Evolutionary conservation across 2,113 vertebrate genomes (phyloP), one percentile per base, ranked within the genome.

Genomic region (Laterallus jamaicensis): DNA sequence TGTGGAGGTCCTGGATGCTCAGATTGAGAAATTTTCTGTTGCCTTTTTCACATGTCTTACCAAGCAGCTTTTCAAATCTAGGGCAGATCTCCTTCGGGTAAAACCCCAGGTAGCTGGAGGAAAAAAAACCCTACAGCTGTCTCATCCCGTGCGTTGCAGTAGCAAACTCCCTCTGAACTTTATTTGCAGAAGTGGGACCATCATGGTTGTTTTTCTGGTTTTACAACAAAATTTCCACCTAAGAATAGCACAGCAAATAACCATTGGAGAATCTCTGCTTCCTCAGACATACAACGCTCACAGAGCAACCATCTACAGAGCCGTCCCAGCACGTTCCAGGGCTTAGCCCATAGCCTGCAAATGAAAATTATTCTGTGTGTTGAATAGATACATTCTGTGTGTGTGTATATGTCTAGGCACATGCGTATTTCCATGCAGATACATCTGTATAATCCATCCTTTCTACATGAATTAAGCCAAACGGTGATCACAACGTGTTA

Each of bases 401-500:
- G 10, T 24, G 26, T 29, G 12, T 17, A 54, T 52, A 21, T 49
- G 50, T 44, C 21, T 16, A 73, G 67, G 79, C 70, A 79, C 82
- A 52, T 18, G 47, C 1, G 3, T 17, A 56, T 66, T 91, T 95
- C 89, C 81, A 64, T 14, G 15, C 77, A n/a, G 35, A 28, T 76
- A 79, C 58, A 75, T 56, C 81, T 66, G 66, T 76, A 85, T 76
- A 92, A 89, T 82, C 88, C 47, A 70, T 47, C 40, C 86, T 92
- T 96, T 92, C 85, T 42, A 63, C 29, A 29, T 19, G 40, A 92
- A 95, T 93, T 89, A 92, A 94, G 55, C 82, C 94, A 93, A 94
- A 94, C 10, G 2, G 87, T 92, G 93, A 96, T 90, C 96, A 90
- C 91, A 88, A 85, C 19, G 6, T 78, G 95, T 90, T 96, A 96